Evolutionary conservation across 1,140 invertebrate species (phyloP).

Genomic region (Lerema accius): DNA sequence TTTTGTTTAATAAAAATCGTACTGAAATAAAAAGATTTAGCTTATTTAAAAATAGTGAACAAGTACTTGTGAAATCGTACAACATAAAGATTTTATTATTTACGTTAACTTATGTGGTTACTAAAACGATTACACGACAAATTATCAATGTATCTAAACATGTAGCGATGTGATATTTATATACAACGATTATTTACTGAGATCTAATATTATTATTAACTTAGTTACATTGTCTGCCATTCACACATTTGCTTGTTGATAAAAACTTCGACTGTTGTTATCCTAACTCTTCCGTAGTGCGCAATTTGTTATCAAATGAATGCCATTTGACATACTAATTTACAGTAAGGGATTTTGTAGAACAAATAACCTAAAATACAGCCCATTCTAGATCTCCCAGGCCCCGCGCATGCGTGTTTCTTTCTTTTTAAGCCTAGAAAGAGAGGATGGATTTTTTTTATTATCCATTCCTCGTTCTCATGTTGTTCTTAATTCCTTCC

Average conservation of each 20-base stretch:
- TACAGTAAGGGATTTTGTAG: background rate
- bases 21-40: too few species aligned
- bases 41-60: too few species aligned
- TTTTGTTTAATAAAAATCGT: too few species aligned
- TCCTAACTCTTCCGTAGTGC: conserved; percentile 29
- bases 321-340: conserved; percentile 3
- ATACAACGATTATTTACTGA: conserved; percentile 16
- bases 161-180: conserved; percentile 25
- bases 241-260: conserved; percentile 29
- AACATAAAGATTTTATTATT: conserved; percentile 4
- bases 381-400: background rate
- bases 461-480: too few species aligned
- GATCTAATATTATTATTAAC: conserved; percentile 17
- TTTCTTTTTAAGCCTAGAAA: background rate
- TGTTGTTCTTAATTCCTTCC: too few species aligned
- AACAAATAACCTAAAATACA: background rate
- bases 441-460: background rate
- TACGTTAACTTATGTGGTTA: conserved; percentile 13
- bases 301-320: conserved; percentile 23
- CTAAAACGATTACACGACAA: conserved; percentile 18
- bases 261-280: conserved; percentile 27
- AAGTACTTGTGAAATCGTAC: background rate
- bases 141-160: conserved; percentile 13
- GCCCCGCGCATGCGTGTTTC: conserved; percentile 7
- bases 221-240: conserved; percentile 27